Conservation (phyloP, 2,797 vertebrate genomes). For the Diplodus puntazzo region DNA sequence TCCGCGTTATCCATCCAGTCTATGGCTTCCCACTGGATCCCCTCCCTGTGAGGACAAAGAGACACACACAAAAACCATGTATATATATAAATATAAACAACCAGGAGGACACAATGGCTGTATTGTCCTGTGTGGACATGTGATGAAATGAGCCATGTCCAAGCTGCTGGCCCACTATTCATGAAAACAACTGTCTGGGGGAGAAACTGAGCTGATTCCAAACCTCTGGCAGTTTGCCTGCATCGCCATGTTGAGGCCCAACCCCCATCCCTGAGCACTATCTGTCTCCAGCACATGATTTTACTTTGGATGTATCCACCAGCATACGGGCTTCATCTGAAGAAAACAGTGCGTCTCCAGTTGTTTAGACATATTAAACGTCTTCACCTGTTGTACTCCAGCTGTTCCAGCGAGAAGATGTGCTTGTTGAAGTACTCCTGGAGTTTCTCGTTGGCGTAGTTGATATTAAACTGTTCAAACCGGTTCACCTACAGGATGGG, state of each 20-base stretch:
- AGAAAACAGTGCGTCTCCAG: not conserved
- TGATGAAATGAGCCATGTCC: constrained; percentile 82
- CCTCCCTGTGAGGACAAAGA: constrained; percentile 86
- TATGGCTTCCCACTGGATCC: constrained; percentile 93
- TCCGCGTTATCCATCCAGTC: constrained; percentile 98
- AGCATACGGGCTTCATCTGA: not conserved
- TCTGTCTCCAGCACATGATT: constrained; percentile 44
- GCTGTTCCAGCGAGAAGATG: constrained; percentile 94
- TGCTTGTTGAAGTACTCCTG: constrained; percentile 97
- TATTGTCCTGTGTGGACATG: constrained; percentile 79
- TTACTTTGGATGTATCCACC: constrained; percentile 10
- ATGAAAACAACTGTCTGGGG: constrained; percentile 80
- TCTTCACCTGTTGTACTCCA: constrained; percentile 91
- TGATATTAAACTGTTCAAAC: constrained; percentile 95
- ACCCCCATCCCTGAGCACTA: constrained; percentile 30
- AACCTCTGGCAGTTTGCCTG: constrained; percentile 62
- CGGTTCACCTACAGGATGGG: constrained; percentile 88
- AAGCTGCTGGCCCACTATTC: constrained; percentile 70
- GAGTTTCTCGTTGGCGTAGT: constrained; percentile 95
- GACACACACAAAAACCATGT: constrained; percentile 59
- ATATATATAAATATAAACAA: constrained; percentile 71
- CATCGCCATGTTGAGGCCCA: constrained; percentile 40
- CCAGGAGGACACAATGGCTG: constrained; percentile 70
- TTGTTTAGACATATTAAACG: not conserved
- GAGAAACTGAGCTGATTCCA: constrained; percentile 67